Conservation (phyloP, 2,888 invertebrate species). For the Oegoconia quadripuncta region DNA sequence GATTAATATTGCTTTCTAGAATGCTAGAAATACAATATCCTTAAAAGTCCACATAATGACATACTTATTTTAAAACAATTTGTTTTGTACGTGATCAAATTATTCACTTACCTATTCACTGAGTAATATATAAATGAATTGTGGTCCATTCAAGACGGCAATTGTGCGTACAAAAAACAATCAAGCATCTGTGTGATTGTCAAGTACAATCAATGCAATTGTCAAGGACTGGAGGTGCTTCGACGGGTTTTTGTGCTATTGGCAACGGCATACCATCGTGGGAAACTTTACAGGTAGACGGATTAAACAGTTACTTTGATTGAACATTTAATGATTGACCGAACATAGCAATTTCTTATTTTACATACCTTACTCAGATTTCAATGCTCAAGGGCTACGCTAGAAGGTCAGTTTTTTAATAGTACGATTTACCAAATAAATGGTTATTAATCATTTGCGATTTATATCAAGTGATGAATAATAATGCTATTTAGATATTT, state of each 20-base stretch:
- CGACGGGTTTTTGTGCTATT: constrained; percentile 13
- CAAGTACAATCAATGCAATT: constrained; percentile 14
- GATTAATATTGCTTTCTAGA: no score
- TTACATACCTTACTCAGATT: no score
- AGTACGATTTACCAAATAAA: no score
- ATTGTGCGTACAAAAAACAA: constrained; percentile 8
- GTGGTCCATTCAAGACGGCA: constrained; percentile 6
- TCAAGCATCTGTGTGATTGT: constrained; percentile 6
- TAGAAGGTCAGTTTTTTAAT: no score
- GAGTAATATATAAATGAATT: no score
- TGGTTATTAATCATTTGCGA: no score
- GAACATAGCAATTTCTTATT: neutral
- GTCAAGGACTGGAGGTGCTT: constrained; percentile 22
- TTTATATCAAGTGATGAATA: no score
- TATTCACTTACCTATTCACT: constrained; percentile 3
- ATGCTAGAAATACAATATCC: no score
- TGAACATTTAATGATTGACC: neutral
- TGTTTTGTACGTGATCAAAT: constrained; percentile 5
- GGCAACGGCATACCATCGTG: constrained; percentile 8
- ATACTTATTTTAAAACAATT: no score
- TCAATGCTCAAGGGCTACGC: no score
- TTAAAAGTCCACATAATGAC: no score
- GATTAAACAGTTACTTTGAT: neutral
- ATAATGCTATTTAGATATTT: no score
- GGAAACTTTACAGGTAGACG: constrained; percentile 13